Evolutionary conservation across 2,113 vertebrate species (phyloP).

Genomic region (Gambusia holbrooki): DNA sequence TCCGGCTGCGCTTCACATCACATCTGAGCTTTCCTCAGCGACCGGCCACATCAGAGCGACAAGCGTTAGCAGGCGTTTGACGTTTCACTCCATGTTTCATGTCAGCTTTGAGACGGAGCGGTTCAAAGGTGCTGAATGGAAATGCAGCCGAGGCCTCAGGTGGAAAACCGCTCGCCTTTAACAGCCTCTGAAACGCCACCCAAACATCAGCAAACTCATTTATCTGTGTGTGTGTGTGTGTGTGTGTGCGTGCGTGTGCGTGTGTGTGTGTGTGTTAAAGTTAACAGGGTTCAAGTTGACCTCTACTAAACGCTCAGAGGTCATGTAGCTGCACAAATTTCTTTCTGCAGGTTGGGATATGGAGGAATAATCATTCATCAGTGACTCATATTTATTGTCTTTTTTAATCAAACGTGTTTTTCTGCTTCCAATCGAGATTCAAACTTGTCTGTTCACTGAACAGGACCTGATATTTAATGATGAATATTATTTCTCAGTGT

Average conservation of each 20-base stretch:
- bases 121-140: constrained; percentile 50
- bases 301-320: no score
- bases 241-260: neutral
- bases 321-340: no score
- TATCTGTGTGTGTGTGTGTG: neutral
- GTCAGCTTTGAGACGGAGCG: constrained; percentile 49
- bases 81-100: constrained; percentile 55
- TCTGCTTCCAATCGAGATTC: no score
- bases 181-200: constrained; percentile 41
- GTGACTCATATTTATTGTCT: no score
- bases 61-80: constrained; percentile 57
- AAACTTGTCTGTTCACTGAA: neutral
- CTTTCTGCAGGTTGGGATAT: no score
- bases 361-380: no score
- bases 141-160: constrained; percentile 53
- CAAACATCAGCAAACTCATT: constrained; percentile 51
- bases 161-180: constrained; percentile 26
- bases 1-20: constrained; percentile 38
- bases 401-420: no score
- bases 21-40: constrained; percentile 38
- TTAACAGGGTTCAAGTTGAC: neutral
- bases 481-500: neutral
- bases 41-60: constrained; percentile 57
- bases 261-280: neutral
- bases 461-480: no score